phyloP scores from a whole-genome alignment of 2,797 vertebrate species.

The Myripristis murdjan region DNA sequence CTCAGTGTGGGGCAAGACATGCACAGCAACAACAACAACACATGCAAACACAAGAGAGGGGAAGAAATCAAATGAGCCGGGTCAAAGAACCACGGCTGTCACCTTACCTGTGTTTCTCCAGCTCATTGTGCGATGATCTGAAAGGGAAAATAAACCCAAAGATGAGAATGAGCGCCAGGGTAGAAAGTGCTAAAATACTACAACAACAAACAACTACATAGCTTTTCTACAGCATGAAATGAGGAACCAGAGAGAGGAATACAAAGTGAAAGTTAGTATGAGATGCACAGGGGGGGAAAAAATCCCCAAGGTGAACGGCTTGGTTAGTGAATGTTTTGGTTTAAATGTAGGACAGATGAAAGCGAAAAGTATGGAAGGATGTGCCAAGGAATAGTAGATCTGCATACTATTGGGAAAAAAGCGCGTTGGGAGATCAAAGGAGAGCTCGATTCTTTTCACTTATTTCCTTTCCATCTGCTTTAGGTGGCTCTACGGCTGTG shows the following conservation, averaged over 20 bases:
- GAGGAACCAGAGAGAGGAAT: conserved; percentile 4
- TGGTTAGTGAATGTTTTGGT: conserved; percentile 44
- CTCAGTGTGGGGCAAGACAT: not conserved
- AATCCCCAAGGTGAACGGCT: conserved; percentile 1
- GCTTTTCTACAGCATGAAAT: conserved; percentile 16
- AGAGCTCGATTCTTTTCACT: not conserved
- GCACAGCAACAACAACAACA: conserved; percentile 12
- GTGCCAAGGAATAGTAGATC: conserved; percentile 31
- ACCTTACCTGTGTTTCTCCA: conserved; percentile 99
- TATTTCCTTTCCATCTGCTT: conserved; percentile 10
- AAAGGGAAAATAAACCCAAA: conserved; percentile 67
- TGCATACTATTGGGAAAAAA: conserved; percentile 30
- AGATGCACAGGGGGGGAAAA: not conserved
- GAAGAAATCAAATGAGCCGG: conserved; percentile 5
- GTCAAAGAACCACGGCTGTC: conserved; percentile 4
- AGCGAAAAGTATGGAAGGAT: conserved; percentile 26
- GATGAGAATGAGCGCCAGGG: conserved; percentile 34
- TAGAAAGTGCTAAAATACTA: not conserved
- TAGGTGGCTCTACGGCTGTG: conserved; percentile 13
- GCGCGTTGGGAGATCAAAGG: conserved; percentile 44
- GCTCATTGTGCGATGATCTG: conserved; percentile 96
- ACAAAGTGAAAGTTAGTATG: conserved; percentile 11
- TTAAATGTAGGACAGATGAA: conserved; percentile 30
- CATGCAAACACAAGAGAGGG: conserved; percentile 2
- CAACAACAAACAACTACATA: conserved; percentile 23